Evolutionary conservation across 1,140 invertebrate species (phyloP).

Genomic region (Bombus ignitus): DNA sequence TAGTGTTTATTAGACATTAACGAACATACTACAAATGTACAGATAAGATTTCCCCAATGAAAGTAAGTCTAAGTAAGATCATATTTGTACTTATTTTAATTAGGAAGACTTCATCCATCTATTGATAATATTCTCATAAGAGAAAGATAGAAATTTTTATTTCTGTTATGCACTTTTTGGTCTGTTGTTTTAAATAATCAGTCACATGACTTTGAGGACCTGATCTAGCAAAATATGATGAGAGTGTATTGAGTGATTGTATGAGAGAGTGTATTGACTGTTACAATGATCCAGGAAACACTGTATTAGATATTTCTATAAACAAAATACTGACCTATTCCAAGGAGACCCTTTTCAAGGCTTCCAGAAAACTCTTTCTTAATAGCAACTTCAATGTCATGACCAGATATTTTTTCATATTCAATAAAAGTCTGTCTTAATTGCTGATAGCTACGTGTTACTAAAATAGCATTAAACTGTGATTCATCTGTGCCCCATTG

Average conservation of each 20-base stretch:
- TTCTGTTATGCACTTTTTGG: not conserved
- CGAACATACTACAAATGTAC: no score
- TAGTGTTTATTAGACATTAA: no score
- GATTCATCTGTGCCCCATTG: constrained; percentile 88
- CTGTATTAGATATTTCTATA: constrained; percentile 44
- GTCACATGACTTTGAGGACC: no score
- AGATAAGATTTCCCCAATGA: no score
- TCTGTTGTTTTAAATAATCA: not conserved
- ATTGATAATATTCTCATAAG: not conserved
- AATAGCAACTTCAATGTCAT: constrained; percentile 88
- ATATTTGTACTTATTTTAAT: not conserved
- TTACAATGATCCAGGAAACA: no score
- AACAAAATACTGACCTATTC: constrained; percentile 83
- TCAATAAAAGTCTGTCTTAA: constrained; percentile 86
- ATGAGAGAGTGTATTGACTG: no score
- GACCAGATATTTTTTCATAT: constrained; percentile 85
- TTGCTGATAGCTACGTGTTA: constrained; percentile 85
- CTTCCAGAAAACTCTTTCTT: constrained; percentile 89
- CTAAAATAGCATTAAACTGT: constrained; percentile 86
- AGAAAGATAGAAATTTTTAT: no score
- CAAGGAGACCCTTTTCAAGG: constrained; percentile 86
- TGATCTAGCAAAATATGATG: no score
- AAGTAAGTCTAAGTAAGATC: no score
- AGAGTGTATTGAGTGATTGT: no score
- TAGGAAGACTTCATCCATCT: not conserved